Percentiles rank a stretch among this genome's conserved stretches.
Conservation (phyloP, 2,113 vertebrate genomes). For the Nothoprocta pentlandii region DNA sequence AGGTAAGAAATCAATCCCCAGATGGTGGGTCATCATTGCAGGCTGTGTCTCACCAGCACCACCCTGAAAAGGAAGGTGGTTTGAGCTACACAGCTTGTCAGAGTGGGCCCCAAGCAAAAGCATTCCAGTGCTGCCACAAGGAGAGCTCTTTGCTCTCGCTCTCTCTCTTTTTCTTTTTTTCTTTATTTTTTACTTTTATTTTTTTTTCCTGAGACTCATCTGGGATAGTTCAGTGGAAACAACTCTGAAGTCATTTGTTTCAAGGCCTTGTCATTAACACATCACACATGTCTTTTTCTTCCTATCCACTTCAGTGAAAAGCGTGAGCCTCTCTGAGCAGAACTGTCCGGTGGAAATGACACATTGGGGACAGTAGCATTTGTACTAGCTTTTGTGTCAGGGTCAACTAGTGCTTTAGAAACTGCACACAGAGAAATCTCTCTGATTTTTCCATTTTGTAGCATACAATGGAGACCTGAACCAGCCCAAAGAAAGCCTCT, state of each 20-base stretch:
- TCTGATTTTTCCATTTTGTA: not conserved
- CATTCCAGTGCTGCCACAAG: not conserved
- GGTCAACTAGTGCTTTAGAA: conserved; percentile 26
- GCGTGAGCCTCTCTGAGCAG: conserved; percentile 6
- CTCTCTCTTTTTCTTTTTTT: too few species aligned
- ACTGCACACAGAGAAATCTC: not conserved
- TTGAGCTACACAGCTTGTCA: not conserved
- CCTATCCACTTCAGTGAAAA: not conserved
- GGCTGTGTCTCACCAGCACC: not conserved
- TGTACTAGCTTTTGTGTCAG: not conserved
- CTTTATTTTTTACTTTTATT: too few species aligned
- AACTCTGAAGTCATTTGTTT: conserved; percentile 14
- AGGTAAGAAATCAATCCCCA: not conserved
- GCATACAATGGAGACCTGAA: not conserved
- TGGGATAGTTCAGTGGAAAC: conserved; percentile 16
- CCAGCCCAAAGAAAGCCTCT: not conserved
- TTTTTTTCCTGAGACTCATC: not conserved
- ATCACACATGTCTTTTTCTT: not conserved
- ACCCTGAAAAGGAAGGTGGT: not conserved
- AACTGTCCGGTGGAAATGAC: not conserved
- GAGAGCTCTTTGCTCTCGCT: not conserved
- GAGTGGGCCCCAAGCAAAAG: not conserved
- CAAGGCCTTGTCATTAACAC: not conserved
- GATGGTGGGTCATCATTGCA: conserved; percentile 3
- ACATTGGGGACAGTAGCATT: not conserved